Percentiles rank a stretch among this genome's conserved stretches.
These are phyloP conservation scores for Megaleporinus macrocephalus DNA, from an alignment of 2,113 vertebrate genomes.

Conservation along the genomic window DNA sequence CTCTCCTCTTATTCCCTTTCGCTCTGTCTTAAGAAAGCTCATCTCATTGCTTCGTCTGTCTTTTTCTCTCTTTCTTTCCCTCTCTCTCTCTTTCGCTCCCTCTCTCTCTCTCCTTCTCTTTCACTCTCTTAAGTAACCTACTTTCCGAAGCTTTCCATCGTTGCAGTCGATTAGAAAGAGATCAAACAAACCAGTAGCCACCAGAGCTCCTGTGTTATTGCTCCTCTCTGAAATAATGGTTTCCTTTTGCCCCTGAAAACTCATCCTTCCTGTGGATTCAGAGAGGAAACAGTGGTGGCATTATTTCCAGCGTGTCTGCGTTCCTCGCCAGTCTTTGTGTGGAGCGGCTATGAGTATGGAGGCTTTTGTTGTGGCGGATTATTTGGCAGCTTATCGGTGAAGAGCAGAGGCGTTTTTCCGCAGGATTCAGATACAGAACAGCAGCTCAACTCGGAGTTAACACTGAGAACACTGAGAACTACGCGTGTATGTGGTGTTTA, in stretches of 20 bases:
- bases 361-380: slow-evolving; percentile 43
- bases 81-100: slow-evolving; percentile 6
- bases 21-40: background rate
- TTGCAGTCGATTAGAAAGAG: slow-evolving; percentile 16
- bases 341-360: background rate
- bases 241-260: background rate
- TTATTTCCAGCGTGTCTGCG: background rate
- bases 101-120: background rate
- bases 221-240: background rate
- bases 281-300: background rate
- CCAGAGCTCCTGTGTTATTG: background rate
- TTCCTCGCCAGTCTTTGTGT: background rate
- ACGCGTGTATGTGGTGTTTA: too few species aligned
- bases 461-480: slow-evolving; percentile 2
- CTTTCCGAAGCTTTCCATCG: slow-evolving; percentile 19
- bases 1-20: too few species aligned
- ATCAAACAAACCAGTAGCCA: slow-evolving; percentile 3
- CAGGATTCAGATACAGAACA: slow-evolving; percentile 19
- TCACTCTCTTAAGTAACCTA: slow-evolving; percentile 16
- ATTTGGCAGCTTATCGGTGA: slow-evolving; percentile 28
- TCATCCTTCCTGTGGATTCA: background rate
- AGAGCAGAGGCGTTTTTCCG: slow-evolving; percentile 11
- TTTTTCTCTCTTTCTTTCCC: background rate
- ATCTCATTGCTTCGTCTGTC: too few species aligned
- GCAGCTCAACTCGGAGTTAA: background rate